These are phyloP conservation scores for Rhizoglyphus robini DNA, from an alignment of 1,140 invertebrate genomes.

Conservation along the genomic window DNA sequence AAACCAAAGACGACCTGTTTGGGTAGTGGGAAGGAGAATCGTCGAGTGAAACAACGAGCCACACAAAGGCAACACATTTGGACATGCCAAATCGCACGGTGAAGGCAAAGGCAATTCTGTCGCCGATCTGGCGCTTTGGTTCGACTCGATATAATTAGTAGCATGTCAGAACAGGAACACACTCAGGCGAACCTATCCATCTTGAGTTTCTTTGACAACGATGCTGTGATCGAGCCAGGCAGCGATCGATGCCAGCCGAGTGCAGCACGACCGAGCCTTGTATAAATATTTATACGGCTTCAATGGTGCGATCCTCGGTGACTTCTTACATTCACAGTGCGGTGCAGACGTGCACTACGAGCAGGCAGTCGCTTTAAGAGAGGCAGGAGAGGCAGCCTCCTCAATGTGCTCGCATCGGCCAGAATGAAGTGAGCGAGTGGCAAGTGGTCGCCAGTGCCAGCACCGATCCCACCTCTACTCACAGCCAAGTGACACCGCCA, in stretches of 20 bases:
- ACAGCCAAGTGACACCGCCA: too few relatives aligned
- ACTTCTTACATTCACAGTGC: too few relatives aligned
- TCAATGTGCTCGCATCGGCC: too few relatives aligned
- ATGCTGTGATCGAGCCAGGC: too few relatives aligned
- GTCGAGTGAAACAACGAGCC: background rate
- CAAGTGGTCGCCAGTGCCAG: too few relatives aligned
- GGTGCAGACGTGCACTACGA: background rate
- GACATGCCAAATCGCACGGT: background rate
- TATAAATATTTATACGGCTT: conserved; percentile 14
- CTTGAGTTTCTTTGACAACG: too few relatives aligned
- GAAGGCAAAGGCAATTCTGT: too few relatives aligned
- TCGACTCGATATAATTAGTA: too few relatives aligned
- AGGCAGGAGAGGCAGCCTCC: background rate
- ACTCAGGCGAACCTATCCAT: background rate
- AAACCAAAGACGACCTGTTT: background rate
- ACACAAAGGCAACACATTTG: background rate
- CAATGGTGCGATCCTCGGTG: background rate
- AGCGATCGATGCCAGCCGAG: conserved; percentile 7
- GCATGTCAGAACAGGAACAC: too few relatives aligned
- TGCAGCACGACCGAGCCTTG: background rate
- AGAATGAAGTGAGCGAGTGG: too few relatives aligned
- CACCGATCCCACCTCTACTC: too few relatives aligned
- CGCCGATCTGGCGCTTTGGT: too few relatives aligned
- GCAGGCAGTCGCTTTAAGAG: background rate
- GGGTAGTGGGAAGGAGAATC: background rate